Evolutionary conservation across 2,113 vertebrate genomes (phyloP), one percentile per base, ranked within the genome.

Genomic region (Himantopus leucocephalus): DNA sequence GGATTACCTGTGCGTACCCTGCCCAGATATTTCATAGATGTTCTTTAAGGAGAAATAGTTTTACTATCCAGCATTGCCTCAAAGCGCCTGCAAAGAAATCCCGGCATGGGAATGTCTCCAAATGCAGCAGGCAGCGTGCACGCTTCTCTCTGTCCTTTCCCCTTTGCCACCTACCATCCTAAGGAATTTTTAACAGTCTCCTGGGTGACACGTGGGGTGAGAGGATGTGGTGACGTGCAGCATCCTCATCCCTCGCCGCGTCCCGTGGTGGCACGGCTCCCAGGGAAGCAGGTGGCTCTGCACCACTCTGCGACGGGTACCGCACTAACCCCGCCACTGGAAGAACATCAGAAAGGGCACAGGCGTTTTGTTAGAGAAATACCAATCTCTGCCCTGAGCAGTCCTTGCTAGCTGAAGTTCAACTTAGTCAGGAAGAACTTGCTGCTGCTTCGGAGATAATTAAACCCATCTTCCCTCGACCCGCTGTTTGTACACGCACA

Each of bases 401-500:
- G 94, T 34, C 88, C 75, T 64, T 70, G 66, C 88, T 95, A 77
- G 63, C 96, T 85, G 53, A 32, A 60, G 64, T 96, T 97, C 90
- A 93, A 22, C 86, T 88, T 78, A 20, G 97, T 81, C 91, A 96
- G 96, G 97, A 94, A 95, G 96, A 95, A 92, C 80, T 96, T 95
- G 85, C 96, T 92, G 90, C 76, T 70, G 94, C 91, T 94, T 86
- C 7, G 8, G 90, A 98, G 97, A 98, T 98, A 98, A 98, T 98
- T 98, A 98, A 98, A 97, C 97, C 97, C 98, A 97, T 98, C 98
- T 98, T 97, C 96, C 92, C 73, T 81, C 78, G 34, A 50, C 85
- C 64, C 90, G 89, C 92, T 89, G 92, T 97, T 84, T 94, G 96
- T 97, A 89, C 93, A 45, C 77, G 79, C 97, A 98, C 98, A 98